A percentile compares a stretch with the other conserved stretches of the same genome.
phyloP scores from a whole-genome alignment of 2,797 vertebrate genomes.

The Chelon labrosus region DNA sequence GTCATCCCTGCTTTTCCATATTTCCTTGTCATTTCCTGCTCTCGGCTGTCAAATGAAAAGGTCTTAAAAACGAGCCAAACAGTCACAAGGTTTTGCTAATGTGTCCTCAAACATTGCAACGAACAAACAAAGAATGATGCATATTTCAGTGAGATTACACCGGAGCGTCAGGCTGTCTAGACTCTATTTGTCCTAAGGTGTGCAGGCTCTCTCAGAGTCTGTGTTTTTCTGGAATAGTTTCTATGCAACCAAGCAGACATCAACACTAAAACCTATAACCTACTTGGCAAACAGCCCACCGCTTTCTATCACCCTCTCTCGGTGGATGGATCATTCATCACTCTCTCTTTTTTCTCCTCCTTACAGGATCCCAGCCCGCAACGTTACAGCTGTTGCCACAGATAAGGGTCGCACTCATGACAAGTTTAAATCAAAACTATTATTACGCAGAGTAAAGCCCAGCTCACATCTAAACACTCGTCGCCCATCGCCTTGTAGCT shows the following conservation, averaged over 20 bases:
- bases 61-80: background rate
- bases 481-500: too few relatives aligned
- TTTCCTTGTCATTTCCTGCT: too few relatives aligned
- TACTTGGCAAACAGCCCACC: constrained; percentile 64
- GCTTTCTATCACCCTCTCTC: constrained; percentile 43
- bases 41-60: background rate
- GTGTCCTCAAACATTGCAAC: background rate
- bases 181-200: constrained; percentile 52
- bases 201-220: constrained; percentile 38
- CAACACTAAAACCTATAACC: constrained; percentile 72
- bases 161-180: constrained; percentile 51
- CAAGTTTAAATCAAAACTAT: constrained; percentile 19
- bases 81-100: background rate
- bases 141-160: constrained; percentile 44
- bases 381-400: constrained; percentile 55
- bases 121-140: constrained; percentile 35
- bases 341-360: background rate
- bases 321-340: constrained; percentile 57
- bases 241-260: constrained; percentile 65
- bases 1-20: too few relatives aligned
- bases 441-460: background rate
- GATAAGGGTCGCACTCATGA: constrained; percentile 43
- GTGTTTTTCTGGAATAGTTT: constrained; percentile 62
- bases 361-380: constrained; percentile 36
- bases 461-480: too few relatives aligned